phyloP scores from a whole-genome alignment of 2,113 vertebrate species.

The Glaucomys volans region DNA sequence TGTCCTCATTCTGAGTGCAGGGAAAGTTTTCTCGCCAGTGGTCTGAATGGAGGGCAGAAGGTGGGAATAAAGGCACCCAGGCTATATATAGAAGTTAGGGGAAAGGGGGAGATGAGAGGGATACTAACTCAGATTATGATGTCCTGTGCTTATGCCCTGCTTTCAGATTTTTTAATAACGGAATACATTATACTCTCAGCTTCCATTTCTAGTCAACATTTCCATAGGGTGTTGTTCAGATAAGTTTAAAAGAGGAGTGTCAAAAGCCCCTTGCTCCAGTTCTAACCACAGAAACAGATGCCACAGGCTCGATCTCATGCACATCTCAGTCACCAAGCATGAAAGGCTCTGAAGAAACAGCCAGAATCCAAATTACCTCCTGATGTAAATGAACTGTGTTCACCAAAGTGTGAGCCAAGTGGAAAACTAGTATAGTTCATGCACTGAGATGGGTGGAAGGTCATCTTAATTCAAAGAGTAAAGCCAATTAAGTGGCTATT shows the following conservation, averaged over 20 bases:
- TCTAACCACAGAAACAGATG: not conserved
- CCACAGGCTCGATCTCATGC: not conserved
- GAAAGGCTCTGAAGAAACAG: not conserved
- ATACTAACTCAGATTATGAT: not conserved
- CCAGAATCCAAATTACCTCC: not conserved
- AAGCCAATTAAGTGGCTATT: slow-evolving; percentile 40
- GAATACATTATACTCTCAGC: not conserved
- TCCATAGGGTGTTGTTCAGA: not conserved
- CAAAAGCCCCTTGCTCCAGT: not conserved
- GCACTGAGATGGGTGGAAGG: not conserved
- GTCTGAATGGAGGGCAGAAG: not conserved
- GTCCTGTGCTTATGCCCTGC: not conserved
- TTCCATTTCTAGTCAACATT: not conserved
- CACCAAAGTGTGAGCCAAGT: not conserved
- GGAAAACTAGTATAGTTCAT: not conserved
- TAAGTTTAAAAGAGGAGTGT: not conserved
- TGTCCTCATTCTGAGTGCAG: not conserved
- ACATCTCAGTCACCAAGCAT: not conserved
- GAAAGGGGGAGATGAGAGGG: not conserved
- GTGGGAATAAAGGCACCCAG: not conserved
- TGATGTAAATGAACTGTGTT: not conserved
- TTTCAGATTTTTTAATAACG: not conserved
- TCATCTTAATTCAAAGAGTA: slow-evolving; percentile 15
- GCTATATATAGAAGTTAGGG: not conserved
- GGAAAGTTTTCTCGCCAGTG: not conserved